A percentile compares a stretch with the other conserved stretches of the same genome.
phyloP scores from a whole-genome alignment of 2,113 vertebrate genomes.

The Benitochromis conjunctus region DNA sequence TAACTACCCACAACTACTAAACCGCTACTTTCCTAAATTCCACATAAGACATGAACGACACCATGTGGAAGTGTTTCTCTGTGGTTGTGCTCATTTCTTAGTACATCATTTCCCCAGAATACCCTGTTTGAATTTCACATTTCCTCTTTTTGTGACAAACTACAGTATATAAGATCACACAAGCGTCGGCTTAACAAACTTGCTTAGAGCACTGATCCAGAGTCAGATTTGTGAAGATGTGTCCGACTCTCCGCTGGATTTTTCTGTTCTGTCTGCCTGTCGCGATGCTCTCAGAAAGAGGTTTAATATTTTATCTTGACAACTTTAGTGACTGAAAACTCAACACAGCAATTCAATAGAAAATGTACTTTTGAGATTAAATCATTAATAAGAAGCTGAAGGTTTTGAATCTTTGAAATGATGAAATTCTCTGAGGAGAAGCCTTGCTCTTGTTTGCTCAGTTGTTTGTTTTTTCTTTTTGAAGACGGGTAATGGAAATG shows the following conservation, averaged over 20 bases:
- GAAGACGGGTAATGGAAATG: neutral
- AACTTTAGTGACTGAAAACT: neutral
- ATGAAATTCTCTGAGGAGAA: neutral
- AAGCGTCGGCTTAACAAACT: neutral
- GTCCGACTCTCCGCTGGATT: neutral
- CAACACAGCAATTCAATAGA: neutral
- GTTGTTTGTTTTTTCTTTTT: neutral
- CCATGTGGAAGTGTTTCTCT: neutral
- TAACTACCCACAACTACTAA: neutral
- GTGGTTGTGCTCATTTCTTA: neutral
- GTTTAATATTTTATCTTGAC: neutral
- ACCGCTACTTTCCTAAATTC: neutral
- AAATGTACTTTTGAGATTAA: neutral
- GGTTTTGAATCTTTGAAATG: neutral
- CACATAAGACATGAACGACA: too few relatives aligned
- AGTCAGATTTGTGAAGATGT: conserved; percentile 5
- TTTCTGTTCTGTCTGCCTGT: neutral
- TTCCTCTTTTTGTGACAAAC: conserved; percentile 5
- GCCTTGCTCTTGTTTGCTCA: neutral
- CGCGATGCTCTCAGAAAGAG: neutral
- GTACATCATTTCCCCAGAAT: neutral
- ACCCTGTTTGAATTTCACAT: rapidly evolving
- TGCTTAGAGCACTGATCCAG: neutral
- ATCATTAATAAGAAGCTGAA: neutral
- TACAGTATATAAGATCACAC: neutral